These are phyloP conservation scores for Alauda arvensis DNA, from an alignment of 2,797 vertebrate species.

Conservation along the genomic window DNA sequence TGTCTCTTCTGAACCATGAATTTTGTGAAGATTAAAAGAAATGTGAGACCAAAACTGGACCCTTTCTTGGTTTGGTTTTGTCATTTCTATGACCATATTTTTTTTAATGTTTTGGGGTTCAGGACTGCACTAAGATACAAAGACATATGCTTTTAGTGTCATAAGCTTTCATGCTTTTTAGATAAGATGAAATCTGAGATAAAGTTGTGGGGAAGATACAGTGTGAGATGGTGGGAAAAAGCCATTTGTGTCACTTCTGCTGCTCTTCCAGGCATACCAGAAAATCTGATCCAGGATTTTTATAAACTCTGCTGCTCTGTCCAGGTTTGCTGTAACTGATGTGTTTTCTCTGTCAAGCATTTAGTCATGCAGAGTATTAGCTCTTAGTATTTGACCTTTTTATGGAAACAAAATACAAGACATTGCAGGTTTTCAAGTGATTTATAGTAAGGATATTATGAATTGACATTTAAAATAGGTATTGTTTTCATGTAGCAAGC, in stretches of 20 bases:
- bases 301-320: neutral
- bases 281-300: neutral
- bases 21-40: neutral
- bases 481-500: neutral
- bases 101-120: neutral
- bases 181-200: neutral
- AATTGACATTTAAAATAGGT: slow-evolving; percentile 5
- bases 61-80: neutral
- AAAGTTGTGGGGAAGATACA: neutral
- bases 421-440: neutral
- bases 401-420: neutral
- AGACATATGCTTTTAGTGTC: neutral
- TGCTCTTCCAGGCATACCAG: neutral
- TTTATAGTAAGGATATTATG: neutral
- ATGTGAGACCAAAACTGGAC: neutral
- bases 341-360: neutral
- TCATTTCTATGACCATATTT: neutral
- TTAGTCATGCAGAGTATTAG: slow-evolving; percentile 9
- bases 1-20: neutral
- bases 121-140: neutral
- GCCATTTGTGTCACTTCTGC: neutral
- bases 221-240: neutral
- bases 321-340: neutral
- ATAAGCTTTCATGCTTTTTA: neutral
- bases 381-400: slow-evolving; percentile 17